A percentile compares a stretch with the other conserved stretches of the same genome.
Conservation (phyloP, 1,140 invertebrate genomes). For the Drosophila pseudoobscura region DNA sequence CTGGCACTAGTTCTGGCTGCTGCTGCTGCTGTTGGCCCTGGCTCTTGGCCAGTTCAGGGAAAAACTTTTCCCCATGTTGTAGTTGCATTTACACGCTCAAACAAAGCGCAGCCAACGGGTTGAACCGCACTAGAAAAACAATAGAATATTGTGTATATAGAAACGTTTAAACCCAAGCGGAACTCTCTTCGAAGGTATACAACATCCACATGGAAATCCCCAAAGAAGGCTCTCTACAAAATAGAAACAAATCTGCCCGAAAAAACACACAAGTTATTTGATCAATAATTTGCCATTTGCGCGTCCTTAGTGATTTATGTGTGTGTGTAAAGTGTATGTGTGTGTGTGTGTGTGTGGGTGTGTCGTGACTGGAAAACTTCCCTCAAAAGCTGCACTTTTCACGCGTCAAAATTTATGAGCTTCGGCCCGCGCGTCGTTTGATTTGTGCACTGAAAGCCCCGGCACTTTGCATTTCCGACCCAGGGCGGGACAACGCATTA, state of each 20-base stretch:
- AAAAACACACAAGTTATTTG: slow-evolving; percentile 56
- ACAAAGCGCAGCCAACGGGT: slow-evolving; percentile 36
- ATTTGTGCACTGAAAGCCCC: slow-evolving; percentile 64
- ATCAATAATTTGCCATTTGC: slow-evolving; percentile 69
- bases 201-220: background rate
- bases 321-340: background rate
- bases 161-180: slow-evolving; percentile 8
- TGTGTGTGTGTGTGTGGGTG: slow-evolving; percentile 30
- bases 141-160: background rate
- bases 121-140: slow-evolving; percentile 18
- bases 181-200: background rate
- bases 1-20: background rate
- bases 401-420: slow-evolving; percentile 76
- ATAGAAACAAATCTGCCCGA: slow-evolving; percentile 12
- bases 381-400: slow-evolving; percentile 63
- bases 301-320: slow-evolving; percentile 70
- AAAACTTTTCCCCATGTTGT: slow-evolving; percentile 49
- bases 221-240: slow-evolving; percentile 1
- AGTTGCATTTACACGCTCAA: slow-evolving; percentile 68
- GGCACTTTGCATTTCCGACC: slow-evolving; percentile 47
- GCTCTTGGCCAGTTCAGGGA: slow-evolving; percentile 4
- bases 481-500: slow-evolving; percentile 46
- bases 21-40: slow-evolving; percentile 9
- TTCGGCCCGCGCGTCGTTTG: slow-evolving; percentile 53
- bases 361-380: slow-evolving; percentile 49